Conservation (phyloP, 2,888 invertebrate genomes). For the Ganaspis brasiliensis region DNA sequence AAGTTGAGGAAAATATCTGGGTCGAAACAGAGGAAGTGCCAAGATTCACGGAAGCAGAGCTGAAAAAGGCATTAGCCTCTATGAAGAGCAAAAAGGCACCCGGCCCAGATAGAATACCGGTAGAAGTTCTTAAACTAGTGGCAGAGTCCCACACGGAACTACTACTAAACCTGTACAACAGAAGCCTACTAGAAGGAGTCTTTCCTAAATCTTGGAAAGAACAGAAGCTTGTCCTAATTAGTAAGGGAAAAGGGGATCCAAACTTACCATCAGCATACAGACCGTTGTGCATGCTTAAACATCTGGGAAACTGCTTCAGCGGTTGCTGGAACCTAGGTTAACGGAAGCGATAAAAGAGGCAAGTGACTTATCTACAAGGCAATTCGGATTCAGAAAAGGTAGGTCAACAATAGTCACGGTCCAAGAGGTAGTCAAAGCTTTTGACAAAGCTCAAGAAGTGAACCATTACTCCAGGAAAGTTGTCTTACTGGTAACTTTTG, state of each 20-base stretch:
- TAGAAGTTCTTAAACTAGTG: constrained; percentile 24
- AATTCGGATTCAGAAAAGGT: constrained; percentile 58
- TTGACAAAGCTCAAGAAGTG: constrained; percentile 39
- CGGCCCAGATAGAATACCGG: constrained; percentile 51
- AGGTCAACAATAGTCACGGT: constrained; percentile 57
- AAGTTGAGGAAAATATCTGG: too few relatives aligned
- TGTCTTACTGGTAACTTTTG: too few relatives aligned
- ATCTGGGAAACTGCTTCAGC: constrained; percentile 58
- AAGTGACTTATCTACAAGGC: constrained; percentile 56
- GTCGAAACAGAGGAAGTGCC: background rate
- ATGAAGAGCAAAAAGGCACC: constrained; percentile 51
- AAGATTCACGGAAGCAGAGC: background rate
- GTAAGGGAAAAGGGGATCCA: constrained; percentile 34
- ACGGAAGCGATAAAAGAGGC: constrained; percentile 47
- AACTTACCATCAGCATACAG: too few relatives aligned
- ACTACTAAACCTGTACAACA: constrained; percentile 17
- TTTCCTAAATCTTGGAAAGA: constrained; percentile 6
- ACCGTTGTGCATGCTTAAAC: too few relatives aligned
- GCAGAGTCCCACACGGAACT: background rate
- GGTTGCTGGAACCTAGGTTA: constrained; percentile 57
- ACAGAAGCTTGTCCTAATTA: constrained; percentile 29
- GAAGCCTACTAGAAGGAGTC: background rate
- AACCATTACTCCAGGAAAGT: constrained; percentile 49
- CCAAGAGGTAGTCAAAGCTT: constrained; percentile 51
- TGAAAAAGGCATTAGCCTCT: background rate